phyloP scores from a whole-genome alignment of 2,797 vertebrate genomes.

The Eulemur albifrons region DNA sequence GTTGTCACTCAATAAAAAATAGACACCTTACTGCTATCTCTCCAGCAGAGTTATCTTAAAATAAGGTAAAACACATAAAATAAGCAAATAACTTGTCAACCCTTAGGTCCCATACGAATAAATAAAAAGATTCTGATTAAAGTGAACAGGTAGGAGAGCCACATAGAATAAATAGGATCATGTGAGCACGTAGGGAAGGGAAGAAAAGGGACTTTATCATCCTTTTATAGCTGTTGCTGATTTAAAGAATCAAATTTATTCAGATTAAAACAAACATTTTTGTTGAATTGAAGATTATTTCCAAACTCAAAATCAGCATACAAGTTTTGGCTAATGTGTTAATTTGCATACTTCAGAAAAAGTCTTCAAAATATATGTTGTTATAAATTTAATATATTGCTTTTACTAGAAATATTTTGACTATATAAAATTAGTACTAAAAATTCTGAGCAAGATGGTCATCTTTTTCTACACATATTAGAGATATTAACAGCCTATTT shows the following conservation, averaged over 20 bases:
- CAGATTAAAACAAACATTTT: background rate
- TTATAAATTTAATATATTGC: background rate
- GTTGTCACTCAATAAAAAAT: background rate
- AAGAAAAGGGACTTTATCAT: background rate
- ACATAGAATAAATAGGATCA: background rate
- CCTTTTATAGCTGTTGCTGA: background rate
- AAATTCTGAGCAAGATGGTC: background rate
- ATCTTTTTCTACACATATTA: background rate
- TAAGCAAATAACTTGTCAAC: background rate
- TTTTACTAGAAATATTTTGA: background rate
- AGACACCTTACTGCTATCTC: background rate
- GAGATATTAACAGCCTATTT: background rate
- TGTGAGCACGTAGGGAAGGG: background rate
- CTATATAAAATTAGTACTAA: background rate
- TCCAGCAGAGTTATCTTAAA: background rate
- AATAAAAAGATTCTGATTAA: background rate
- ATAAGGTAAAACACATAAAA: background rate
- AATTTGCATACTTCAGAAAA: background rate
- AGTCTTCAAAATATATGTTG: background rate
- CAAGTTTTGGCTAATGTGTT: background rate
- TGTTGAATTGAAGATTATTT: background rate
- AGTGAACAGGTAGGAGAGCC: background rate
- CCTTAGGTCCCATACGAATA: background rate
- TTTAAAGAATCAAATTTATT: background rate
- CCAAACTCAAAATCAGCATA: background rate